Conservation (phyloP, 1,140 invertebrate species). For the Drosophila pruinosa region DNA sequence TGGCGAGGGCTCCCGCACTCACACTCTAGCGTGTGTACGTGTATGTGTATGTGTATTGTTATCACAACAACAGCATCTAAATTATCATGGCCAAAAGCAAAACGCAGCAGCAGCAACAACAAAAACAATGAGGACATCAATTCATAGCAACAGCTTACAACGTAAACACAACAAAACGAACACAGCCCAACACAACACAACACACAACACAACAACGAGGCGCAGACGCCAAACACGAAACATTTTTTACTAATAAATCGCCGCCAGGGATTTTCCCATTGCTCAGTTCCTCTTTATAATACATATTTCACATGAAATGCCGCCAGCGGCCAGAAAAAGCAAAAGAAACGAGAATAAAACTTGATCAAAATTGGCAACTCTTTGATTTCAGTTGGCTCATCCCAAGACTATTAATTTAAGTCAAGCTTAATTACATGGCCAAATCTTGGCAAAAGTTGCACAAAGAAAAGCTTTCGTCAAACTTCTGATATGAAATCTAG, state of each 20-base stretch:
- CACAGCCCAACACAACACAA: slow-evolving; percentile 61
- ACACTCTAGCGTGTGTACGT: slow-evolving; percentile 10
- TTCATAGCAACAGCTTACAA: slow-evolving; percentile 66
- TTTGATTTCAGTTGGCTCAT: not conserved
- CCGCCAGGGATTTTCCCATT: slow-evolving; percentile 50
- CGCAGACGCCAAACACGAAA: slow-evolving; percentile 54
- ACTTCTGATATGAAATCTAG: too few species aligned
- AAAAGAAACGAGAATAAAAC: not conserved
- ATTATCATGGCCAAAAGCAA: slow-evolving; percentile 42
- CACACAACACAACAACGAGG: slow-evolving; percentile 33
- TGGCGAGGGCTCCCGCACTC: slow-evolving; percentile 2
- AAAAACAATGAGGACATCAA: slow-evolving; percentile 29
- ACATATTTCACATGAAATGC: slow-evolving; percentile 65
- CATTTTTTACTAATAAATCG: slow-evolving; percentile 60
- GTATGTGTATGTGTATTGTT: slow-evolving; percentile 37
- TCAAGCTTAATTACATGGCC: not conserved
- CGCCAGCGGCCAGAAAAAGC: slow-evolving; percentile 44
- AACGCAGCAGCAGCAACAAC: slow-evolving; percentile 28
- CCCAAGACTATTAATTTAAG: not conserved
- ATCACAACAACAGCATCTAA: slow-evolving; percentile 60
- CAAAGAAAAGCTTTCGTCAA: not conserved
- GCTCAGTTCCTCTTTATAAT: slow-evolving; percentile 57
- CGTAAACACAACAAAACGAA: slow-evolving; percentile 69
- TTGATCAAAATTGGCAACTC: not conserved
- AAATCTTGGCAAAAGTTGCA: not conserved